Base-by-base conservation (phyloP, 2,797 vertebrate genomes). In the Anas capensis region DNA sequence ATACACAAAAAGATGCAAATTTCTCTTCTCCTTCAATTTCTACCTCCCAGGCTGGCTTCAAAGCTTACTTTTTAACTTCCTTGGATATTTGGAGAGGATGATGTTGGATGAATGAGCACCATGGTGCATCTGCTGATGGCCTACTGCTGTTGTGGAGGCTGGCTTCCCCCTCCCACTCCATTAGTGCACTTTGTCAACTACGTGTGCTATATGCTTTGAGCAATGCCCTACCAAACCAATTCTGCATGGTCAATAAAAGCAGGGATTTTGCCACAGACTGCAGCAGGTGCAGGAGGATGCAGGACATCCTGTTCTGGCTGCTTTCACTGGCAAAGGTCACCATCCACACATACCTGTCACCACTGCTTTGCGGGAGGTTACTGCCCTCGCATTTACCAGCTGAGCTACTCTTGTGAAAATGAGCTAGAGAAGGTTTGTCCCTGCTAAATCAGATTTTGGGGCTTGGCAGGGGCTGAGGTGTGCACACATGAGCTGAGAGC, bases 1-100 rank as follows among this genome's bases (percentile, higher is more conserved):
- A 92, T 86, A 62, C 68, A 93, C 75, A 88, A 86, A 95, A 96
- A 82, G 34, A 96, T 86, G 85, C 86, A 95, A 93, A 94, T 96
- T 93, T 86, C 86, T 86, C 78, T 36, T 94, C 68, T 77, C 77
- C 73, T 84, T 77, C 86, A 57, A 20, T 88, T 82, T 93, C 88
- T 92, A 85, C 83, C 60, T 94, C 88, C 86, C 23, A 65, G 75
- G 49, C 75, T 94, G 71, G 51, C 88, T 93, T 96, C 96, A 95
- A 95, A 96, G 78, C 66, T 80, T 77, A 80, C 80, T 93, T 95
- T 82, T 88, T 61, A 88, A 84, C 48, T 61, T 84, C 82, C 44
- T 77, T 34, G 76, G 58, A 13, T 95, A 71, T 77, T 94, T 88
- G 91, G 86, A 73, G 77, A 93, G 26, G 77, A 61, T 89, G 66